phyloP scores from a whole-genome alignment of 2,797 vertebrate species.

The Spinus olivaceus region DNA sequence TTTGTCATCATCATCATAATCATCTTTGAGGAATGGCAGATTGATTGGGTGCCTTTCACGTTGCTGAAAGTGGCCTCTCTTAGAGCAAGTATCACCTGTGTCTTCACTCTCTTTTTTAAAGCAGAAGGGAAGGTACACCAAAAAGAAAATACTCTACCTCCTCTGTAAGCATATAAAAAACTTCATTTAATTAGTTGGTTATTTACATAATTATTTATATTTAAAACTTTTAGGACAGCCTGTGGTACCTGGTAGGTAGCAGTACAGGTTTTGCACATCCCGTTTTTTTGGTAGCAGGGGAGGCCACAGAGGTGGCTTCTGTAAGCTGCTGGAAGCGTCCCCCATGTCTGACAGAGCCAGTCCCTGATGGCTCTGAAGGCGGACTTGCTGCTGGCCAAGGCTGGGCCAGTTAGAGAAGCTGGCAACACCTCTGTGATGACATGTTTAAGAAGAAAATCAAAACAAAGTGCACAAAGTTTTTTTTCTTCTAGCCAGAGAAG shows the following conservation, averaged over 20 bases:
- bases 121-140: not conserved
- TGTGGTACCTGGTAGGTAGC: not conserved
- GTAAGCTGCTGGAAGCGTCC: too few relatives aligned
- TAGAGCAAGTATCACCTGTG: not conserved
- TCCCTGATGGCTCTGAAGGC: not conserved
- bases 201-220: not conserved
- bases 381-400: not conserved
- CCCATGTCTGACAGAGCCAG: not conserved
- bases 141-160: not conserved
- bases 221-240: not conserved
- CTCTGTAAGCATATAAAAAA: not conserved
- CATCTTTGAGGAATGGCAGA: not conserved
- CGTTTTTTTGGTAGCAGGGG: not conserved
- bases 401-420: not conserved
- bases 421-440: not conserved
- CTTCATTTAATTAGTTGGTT: not conserved
- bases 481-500: not conserved
- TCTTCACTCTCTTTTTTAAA: not conserved
- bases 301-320: not conserved
- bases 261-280: not conserved
- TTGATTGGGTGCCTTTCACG: not conserved
- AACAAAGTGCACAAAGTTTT: too few relatives aligned
- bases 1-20: not conserved
- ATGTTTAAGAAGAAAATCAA: not conserved
- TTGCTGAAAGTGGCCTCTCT: not conserved